Base-by-base conservation (phyloP, 2,797 vertebrate species). In the Muscicapa comitata region DNA sequence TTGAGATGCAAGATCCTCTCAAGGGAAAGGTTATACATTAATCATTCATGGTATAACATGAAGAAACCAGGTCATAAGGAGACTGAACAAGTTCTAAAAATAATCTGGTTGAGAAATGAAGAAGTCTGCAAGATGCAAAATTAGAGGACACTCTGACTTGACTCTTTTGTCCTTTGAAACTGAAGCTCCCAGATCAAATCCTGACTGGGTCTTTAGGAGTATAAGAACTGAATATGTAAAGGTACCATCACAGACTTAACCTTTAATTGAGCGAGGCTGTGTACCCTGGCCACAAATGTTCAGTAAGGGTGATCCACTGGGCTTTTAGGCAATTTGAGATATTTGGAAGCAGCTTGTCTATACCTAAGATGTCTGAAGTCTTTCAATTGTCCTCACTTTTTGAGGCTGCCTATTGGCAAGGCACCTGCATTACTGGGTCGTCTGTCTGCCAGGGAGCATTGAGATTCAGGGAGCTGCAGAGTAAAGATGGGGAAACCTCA, bases 1-100 rank as follows among this genome's bases (percentile, higher is more conserved):
- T 80, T 73, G 53, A 75, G 62, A 86, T 14, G 55, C 20, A 38
- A 31, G 76, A 62, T 92, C 72, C 59, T 63, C 47, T 51, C 40
- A 31, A 93, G 48, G 58, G 88, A 82, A 68, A 70, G 17, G 29
- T 54, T 72, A 75, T n/a, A 78, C 12, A 6, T 89, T 96, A 92
- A 92, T 97, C 87, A 76, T 68, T 94, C 37, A 23, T 55, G 53
- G 23, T 62, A 66, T 70, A 72, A 80, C 48, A 71, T 65, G 62
- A 90, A 96, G 87, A 90, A 89, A 89, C 35, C 63, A 71, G 71
- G 74, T 87, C 67, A 48, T 57, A 80, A 91, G 63, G 79, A 94
- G 73, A 76, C 47, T 16, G 79, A 94, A 90, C 26, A 38, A 35
- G 48, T 95, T 94, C 97, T 97, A 97, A 97, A 97, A 98, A 95